Conservation (phyloP, 2,888 invertebrate genomes). For the Drosophila subsilvestris region DNA sequence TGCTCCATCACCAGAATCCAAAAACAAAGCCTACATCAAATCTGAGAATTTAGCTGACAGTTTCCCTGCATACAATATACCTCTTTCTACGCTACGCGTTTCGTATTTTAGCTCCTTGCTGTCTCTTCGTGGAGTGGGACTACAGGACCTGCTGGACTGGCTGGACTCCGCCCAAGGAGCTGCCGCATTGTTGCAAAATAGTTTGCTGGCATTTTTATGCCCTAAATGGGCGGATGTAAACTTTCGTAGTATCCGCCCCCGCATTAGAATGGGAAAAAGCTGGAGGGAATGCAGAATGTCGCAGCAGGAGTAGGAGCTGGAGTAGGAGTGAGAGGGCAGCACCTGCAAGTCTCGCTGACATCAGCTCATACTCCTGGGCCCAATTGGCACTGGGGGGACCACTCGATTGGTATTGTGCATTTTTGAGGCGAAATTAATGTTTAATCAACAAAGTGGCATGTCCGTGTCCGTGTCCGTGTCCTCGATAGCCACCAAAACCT, state of each 20-base stretch:
- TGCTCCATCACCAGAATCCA: too few relatives aligned
- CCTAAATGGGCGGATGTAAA: slow-evolving; percentile 2
- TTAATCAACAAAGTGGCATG: slow-evolving; percentile 65
- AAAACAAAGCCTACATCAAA: too few relatives aligned
- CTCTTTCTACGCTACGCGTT: too few relatives aligned
- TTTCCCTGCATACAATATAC: too few relatives aligned
- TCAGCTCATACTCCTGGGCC: background rate
- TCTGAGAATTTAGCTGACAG: too few relatives aligned
- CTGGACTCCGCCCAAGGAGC: background rate
- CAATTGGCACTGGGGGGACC: too few relatives aligned
- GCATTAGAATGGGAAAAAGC: slow-evolving; percentile 4
- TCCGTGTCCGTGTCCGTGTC: slow-evolving; percentile 15
- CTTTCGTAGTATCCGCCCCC: slow-evolving; percentile 2
- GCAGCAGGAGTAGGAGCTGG: background rate
- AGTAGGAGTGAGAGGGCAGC: background rate
- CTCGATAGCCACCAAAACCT: too few relatives aligned
- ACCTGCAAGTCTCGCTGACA: slow-evolving; percentile 3
- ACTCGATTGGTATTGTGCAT: slow-evolving; percentile 40
- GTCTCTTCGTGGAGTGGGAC: too few relatives aligned
- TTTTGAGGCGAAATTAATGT: slow-evolving; percentile 59
- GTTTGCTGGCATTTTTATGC: slow-evolving; percentile 2
- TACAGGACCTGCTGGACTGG: background rate
- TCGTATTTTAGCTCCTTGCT: too few relatives aligned
- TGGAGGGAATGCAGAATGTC: too few relatives aligned
- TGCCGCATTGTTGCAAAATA: background rate